Conservation (phyloP, 2,888 invertebrate genomes). For the Leptodirus hochenwartii region DNA sequence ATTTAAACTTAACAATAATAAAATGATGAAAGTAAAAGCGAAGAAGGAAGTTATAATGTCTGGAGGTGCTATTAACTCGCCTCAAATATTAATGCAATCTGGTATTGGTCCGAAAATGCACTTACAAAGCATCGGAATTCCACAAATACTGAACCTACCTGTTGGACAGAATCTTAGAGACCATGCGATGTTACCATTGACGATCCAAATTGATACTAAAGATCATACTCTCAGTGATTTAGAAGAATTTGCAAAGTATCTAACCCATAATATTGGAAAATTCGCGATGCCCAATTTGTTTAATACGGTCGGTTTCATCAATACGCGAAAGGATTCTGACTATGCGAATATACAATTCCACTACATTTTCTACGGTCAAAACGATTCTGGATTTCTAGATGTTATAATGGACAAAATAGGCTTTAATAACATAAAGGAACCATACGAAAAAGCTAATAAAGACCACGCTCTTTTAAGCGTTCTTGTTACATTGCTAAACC, state of each 20-base stretch:
- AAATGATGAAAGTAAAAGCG: constrained; percentile 22
- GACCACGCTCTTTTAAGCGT: constrained; percentile 2
- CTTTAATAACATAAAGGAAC: constrained; percentile 3
- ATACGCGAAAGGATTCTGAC: constrained; percentile 24
- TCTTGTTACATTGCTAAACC: constrained; percentile 32
- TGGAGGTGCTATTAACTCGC: constrained; percentile 45
- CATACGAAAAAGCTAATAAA: constrained; percentile 16
- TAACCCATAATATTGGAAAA: constrained; percentile 29
- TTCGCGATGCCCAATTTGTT: constrained; percentile 26
- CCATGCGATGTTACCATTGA: constrained; percentile 39
- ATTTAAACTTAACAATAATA: constrained; percentile 22
- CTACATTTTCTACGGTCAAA: neutral
- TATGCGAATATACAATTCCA: constrained; percentile 37
- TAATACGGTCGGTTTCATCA: constrained; percentile 30
- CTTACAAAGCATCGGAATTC: constrained; percentile 28
- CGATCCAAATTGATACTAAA: constrained; percentile 4
- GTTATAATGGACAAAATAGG: constrained; percentile 32
- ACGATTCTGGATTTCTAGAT: neutral
- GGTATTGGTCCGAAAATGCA: constrained; percentile 39
- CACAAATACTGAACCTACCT: constrained; percentile 27
- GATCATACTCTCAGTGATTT: constrained; percentile 5
- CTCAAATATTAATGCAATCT: constrained; percentile 49
- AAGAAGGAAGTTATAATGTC: constrained; percentile 44
- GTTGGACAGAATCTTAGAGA: constrained; percentile 48
- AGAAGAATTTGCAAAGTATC: constrained; percentile 26